Percentiles rank a stretch among this genome's conserved stretches.
phyloP scores from a whole-genome alignment of 35 echinoderm and acorn worm genomes.

The Ptychodera flava region DNA sequence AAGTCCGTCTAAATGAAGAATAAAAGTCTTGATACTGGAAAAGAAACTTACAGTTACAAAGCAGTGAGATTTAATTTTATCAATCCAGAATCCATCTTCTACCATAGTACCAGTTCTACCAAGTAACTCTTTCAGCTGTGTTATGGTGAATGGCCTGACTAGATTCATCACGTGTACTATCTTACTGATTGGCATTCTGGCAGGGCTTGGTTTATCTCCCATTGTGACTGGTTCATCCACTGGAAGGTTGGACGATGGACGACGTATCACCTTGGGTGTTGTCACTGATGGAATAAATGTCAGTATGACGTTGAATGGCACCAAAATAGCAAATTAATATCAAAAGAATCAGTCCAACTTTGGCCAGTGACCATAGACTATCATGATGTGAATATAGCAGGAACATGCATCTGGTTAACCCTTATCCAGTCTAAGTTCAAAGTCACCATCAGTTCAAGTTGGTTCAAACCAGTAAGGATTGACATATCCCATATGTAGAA shows the following conservation, averaged over 20 bases:
- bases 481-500: too few species aligned
- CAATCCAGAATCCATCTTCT: slow-evolving; percentile 90
- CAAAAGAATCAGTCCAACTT: too few species aligned
- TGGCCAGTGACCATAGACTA: too few species aligned
- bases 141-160: slow-evolving; percentile 76
- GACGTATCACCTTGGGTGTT: background rate
- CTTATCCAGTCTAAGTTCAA: too few species aligned
- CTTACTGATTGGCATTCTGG: slow-evolving; percentile 37
- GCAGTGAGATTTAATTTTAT: slow-evolving; percentile 95
- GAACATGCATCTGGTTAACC: too few species aligned
- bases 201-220: slow-evolving; percentile 7
- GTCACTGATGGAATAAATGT: background rate
- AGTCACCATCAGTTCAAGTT: too few species aligned
- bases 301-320: too few species aligned
- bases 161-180: slow-evolving; percentile 72
- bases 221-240: slow-evolving; percentile 79
- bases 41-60: slow-evolving; percentile 63
- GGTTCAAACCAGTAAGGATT: too few species aligned
- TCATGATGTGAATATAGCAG: too few species aligned
- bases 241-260: slow-evolving; percentile 45
- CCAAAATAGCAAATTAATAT: too few species aligned
- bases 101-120: slow-evolving; percentile 52
- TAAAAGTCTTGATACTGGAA: too few species aligned
- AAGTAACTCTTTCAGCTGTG: slow-evolving; percentile 80
- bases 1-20: too few species aligned